These are phyloP conservation scores for Sisyra terminalis DNA, from an alignment of 2,888 invertebrate species.

Conservation along the genomic window DNA sequence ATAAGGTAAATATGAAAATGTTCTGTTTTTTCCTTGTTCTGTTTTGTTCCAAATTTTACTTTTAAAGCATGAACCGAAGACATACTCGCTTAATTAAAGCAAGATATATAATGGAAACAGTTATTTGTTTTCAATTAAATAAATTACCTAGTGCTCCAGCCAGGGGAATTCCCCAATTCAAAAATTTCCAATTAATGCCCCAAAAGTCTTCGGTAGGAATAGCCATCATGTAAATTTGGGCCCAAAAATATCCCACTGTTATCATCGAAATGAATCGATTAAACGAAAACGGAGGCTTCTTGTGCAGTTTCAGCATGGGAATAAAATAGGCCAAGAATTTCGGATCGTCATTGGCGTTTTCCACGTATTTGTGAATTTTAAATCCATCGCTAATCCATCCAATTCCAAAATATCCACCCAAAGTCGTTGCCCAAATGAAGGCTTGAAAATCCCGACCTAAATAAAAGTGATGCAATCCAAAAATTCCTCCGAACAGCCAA, in stretches of 20 bases:
- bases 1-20: no score
- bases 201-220: slow-evolving; percentile 58
- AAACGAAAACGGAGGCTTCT: slow-evolving; percentile 66
- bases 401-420: slow-evolving; percentile 69
- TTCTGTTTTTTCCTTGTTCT: no score
- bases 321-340: slow-evolving; percentile 46
- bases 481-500: slow-evolving; percentile 78
- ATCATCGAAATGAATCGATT: slow-evolving; percentile 62
- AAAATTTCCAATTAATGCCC: slow-evolving; percentile 51
- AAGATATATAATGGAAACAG: no score
- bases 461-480: slow-evolving; percentile 86
- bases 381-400: slow-evolving; percentile 82
- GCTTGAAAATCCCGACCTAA: slow-evolving; percentile 78
- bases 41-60: no score
- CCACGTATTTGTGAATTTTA: slow-evolving; percentile 69
- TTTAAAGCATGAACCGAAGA: no score
- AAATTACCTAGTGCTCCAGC: slow-evolving; percentile 52
- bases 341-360: slow-evolving; percentile 62
- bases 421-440: slow-evolving; percentile 74
- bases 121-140: background rate
- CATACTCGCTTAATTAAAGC: no score
- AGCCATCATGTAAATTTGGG: slow-evolving; percentile 54
- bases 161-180: slow-evolving; percentile 57
- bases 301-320: slow-evolving; percentile 17
- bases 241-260: slow-evolving; percentile 66